Percentiles rank a stretch among this genome's conserved stretches.
phyloP scores from a whole-genome alignment of 2,888 invertebrate species.

The Heterodera filipjevi region DNA sequence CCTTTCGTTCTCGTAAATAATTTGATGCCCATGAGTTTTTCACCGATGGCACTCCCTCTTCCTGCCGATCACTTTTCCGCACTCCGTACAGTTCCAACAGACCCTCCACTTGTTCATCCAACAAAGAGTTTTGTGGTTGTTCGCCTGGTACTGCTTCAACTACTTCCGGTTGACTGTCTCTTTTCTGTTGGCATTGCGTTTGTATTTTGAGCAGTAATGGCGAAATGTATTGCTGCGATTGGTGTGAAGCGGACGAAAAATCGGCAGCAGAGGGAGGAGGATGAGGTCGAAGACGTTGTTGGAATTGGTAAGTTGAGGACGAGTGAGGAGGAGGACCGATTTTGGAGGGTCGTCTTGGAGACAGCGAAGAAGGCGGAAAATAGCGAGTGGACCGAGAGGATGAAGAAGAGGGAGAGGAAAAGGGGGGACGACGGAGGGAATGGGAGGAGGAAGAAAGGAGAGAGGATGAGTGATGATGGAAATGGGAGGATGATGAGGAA shows the following conservation, averaged over 20 bases:
- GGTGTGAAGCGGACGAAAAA: neutral
- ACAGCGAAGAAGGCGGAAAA: neutral
- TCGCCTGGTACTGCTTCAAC: neutral
- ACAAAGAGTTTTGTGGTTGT: neutral
- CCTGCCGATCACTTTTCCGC: neutral
- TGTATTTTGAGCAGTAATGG: constrained; percentile 22
- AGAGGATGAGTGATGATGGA: neutral
- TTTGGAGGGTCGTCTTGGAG: neutral
- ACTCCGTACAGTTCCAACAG: constrained; percentile 23
- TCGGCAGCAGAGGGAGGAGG: neutral
- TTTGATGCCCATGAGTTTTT: constrained; percentile 38
- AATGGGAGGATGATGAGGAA: neutral
- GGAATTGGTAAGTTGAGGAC: neutral
- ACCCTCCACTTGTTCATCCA: constrained; percentile 19
- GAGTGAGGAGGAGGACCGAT: neutral
- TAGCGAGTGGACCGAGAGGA: neutral
- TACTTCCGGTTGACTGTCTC: neutral
- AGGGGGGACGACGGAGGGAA: neutral
- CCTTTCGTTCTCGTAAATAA: constrained; percentile 38
- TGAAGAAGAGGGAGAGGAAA: neutral
- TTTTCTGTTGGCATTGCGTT: neutral
- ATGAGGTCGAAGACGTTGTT: neutral
- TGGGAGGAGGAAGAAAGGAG: neutral
- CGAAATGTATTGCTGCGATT: constrained; percentile 3
- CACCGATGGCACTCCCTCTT: constrained; percentile 16